Evolutionary conservation across 2,888 invertebrate genomes (phyloP), one percentile per base, ranked within the genome.

Genomic region (Chorisops tibialis): DNA sequence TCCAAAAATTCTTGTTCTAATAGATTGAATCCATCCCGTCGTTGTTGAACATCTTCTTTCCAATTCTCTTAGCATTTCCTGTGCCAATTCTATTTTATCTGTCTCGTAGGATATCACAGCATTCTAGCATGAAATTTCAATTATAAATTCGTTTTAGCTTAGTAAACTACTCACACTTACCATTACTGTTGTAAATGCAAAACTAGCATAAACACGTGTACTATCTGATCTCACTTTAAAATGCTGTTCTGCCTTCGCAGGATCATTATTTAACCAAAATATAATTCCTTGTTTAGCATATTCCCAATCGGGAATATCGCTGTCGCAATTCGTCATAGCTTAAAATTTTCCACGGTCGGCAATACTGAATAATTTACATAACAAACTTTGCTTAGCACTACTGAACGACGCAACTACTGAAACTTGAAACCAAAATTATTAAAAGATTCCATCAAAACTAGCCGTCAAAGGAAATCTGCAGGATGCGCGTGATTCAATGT

Each of bases 61-160:
- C 63, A 85, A 82, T 66, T 85, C 84, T 67, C 81, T 82, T 37
- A 87, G 74, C 7, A 81, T 76, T 59, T 79, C 73, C 64, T 82
- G 77, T 1, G 86, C 85, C 66, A 81, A 76, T 22, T 79, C 79
- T 22, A 87, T 78, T 73, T 85, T 85, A 39, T 85, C 85, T 18
- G 87, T 85, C 73, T 87, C 87, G 72, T 85, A 87, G 9, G 85
- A 85, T 83, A 87, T 86, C 54, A 87, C 71, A 1, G 86, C 86
- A 76, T 87, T 85, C 87, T 87, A 69, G 47, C 76, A 75, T 59
- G 54, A 59, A 66, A 49, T 56, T 14, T 51, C 5, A 52, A 16
- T 19, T 37, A 19, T 4, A 47, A 47, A 19, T 47, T 47, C 43
- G 7, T 43, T n/a, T 37, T 37, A 11, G 37, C 11, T 11, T n/a